Base-by-base conservation (phyloP, 2,888 invertebrate genomes). In the Notocelia uddmanniana region DNA sequence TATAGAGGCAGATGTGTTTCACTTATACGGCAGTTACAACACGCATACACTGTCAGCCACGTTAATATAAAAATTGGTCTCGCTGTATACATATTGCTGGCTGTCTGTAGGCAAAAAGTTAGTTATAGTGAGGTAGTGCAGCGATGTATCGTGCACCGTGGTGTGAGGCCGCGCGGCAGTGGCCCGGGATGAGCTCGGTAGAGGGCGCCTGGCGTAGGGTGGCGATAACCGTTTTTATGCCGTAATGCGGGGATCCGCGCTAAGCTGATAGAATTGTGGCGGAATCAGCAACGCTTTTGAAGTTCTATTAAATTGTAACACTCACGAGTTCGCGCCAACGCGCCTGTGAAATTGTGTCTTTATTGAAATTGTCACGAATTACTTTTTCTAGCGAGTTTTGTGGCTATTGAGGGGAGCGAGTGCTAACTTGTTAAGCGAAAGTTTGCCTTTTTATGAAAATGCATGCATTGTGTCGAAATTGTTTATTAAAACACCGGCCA, bases 221-320 rank as follows among this genome's bases (percentile, higher is more conserved):
- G 75, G 77, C 87, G 92, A 92, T 92, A 93, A 92, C 92, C 90
- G 87, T 91, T 92, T 93, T 93, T 92, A 90, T 92, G 91, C 91
- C 91, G 91, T 93, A 92, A 93, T 92, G 89, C 90, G 83, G 87
- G 90, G 90, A 91, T 91, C 90, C 88, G 85, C 86, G 89, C 91
- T 93, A 93, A 93, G 93, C 93, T 93, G 92, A 93, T 93, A 91
- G 93, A 93, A 93, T 93, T 92, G 93, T 90, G 92, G 89, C 83
- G 87, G 91, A 90, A 91, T 92, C 92, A 90, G 88, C 90, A 89
- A 89, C 89, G 91, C 93, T 89, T 92, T 93, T 92, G 92, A 92
- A 92, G 87, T 93, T 92, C 91, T 92, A 93, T 93, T 93, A 93
- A 92, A 92, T 93, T 89, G 92, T 90, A 91, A 88, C 91, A 91